Percentiles rank a stretch among this genome's conserved stretches.
Conservation (phyloP, 2,113 vertebrate genomes). For the Tauraco erythrolophus region DNA sequence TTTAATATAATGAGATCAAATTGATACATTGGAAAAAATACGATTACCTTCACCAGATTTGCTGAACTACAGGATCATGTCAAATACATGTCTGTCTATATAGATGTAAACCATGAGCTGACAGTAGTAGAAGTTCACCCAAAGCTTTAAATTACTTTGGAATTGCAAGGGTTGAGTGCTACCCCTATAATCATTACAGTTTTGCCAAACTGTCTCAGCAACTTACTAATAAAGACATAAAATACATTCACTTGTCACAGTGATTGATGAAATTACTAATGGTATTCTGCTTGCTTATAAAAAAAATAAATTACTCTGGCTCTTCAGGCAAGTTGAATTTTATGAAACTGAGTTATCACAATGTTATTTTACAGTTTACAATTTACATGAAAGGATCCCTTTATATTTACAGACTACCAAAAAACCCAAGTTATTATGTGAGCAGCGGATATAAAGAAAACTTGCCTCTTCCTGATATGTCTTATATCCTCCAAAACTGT, state of each 20-base stretch:
- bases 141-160: neutral
- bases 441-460: neutral
- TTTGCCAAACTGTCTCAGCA: neutral
- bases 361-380: neutral
- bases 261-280: neutral
- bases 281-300: neutral
- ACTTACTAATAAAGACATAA: constrained; percentile 8
- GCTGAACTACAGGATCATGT: neutral
- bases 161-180: neutral
- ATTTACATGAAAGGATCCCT: neutral
- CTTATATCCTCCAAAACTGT: neutral
- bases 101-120: neutral
- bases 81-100: neutral
- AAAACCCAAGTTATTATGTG: neutral
- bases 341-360: neutral
- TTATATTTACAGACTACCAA: neutral
- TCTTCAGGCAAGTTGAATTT: neutral
- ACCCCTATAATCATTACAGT: neutral
- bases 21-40: neutral
- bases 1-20: neutral
- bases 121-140: neutral
- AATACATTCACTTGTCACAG: neutral
- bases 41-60: neutral
- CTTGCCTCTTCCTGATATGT: neutral
- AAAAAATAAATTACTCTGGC: neutral